These are phyloP conservation scores for Sakesphorus luctuosus DNA, from an alignment of 2,113 vertebrate species.

Conservation along the genomic window DNA sequence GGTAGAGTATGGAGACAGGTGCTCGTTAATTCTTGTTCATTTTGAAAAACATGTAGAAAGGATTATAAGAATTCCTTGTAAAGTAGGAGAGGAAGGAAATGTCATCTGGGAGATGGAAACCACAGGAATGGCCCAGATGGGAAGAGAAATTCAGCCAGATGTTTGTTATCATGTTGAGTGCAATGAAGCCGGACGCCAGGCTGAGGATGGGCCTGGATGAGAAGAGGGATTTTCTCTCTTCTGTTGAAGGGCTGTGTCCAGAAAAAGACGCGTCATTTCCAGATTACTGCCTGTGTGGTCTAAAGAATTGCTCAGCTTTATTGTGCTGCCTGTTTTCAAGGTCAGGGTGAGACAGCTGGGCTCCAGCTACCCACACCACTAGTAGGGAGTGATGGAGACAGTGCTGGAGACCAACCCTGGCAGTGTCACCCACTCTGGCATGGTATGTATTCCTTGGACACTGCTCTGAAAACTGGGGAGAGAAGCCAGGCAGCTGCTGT, in stretches of 20 bases:
- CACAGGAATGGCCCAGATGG: not conserved
- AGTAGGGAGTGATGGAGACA: not conserved
- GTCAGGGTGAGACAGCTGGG: not conserved
- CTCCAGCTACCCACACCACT: not conserved
- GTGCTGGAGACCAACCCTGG: not conserved
- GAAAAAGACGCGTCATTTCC: not conserved
- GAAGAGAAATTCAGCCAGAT: not conserved
- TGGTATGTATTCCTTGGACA: fast-evolving
- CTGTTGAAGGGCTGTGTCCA: not conserved
- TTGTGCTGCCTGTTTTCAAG: not conserved
- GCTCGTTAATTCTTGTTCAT: not conserved
- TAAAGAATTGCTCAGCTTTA: not conserved
- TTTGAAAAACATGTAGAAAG: not conserved
- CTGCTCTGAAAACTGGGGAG: fast-evolving
- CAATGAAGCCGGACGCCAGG: not conserved
- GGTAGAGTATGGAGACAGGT: not conserved
- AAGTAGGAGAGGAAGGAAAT: constrained; percentile 12
- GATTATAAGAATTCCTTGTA: not conserved
- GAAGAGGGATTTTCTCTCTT: not conserved
- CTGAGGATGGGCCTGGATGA: not conserved
- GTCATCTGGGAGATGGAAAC: not conserved
- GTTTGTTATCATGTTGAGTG: not conserved
- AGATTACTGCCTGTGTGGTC: not conserved
- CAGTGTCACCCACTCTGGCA: fast-evolving
- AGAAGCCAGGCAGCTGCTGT: fast-evolving